A percentile compares a stretch with the other conserved stretches of the same genome.
phyloP scores from a whole-genome alignment of 2,797 vertebrate genomes.

The Neosilurus hyrtlii region DNA sequence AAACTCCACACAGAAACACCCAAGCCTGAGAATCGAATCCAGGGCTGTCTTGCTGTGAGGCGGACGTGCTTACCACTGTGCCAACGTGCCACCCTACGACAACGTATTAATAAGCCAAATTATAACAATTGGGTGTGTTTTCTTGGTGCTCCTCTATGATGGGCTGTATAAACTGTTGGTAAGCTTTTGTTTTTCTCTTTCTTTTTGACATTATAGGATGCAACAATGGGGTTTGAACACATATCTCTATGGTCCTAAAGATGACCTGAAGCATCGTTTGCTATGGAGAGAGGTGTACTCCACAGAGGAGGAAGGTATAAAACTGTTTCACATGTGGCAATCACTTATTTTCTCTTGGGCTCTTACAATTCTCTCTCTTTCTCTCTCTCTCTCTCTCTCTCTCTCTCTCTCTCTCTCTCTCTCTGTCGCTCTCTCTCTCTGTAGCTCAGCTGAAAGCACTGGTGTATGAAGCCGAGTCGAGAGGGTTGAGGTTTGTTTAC shows the following conservation, averaged over 20 bases:
- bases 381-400: not conserved
- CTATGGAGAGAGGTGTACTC: conserved; percentile 86
- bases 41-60: too few relatives aligned
- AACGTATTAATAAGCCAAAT: too few relatives aligned
- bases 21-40: too few relatives aligned
- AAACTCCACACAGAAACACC: too few relatives aligned
- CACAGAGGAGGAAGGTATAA: conserved; percentile 79
- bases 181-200: not conserved
- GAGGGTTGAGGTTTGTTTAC: conserved; percentile 77
- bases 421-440: not conserved
- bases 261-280: conserved; percentile 85
- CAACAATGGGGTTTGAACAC: conserved; percentile 77
- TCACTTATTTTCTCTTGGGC: not conserved
- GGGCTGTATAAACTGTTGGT: not conserved
- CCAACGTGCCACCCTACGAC: too few relatives aligned
- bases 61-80: too few relatives aligned
- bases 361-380: not conserved
- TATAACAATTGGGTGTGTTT: too few relatives aligned
- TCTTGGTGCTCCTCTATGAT: not conserved
- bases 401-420: conserved; percentile 12
- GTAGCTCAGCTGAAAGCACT: conserved; percentile 75
- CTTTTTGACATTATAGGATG: conserved; percentile 72
- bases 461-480: conserved; percentile 71
- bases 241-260: conserved; percentile 86
- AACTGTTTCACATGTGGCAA: not conserved